Percentiles rank a stretch among this genome's conserved stretches.
These are phyloP conservation scores for Takifugu ocellatus DNA, from an alignment of 2,797 vertebrate species.

Conservation along the genomic window DNA sequence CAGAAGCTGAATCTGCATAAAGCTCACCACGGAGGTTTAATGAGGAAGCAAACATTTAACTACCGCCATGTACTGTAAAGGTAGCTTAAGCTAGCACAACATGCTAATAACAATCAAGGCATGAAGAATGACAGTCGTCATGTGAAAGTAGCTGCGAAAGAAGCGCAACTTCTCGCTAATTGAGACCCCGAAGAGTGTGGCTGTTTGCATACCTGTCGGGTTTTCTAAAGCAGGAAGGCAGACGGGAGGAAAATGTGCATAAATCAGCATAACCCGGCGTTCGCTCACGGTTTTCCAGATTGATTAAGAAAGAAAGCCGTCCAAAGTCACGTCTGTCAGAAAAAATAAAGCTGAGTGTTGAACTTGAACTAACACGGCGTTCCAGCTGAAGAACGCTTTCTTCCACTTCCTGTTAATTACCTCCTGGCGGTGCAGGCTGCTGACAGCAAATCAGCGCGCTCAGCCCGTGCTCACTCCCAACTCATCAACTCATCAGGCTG, in stretches of 20 bases:
- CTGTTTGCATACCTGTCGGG: conserved; percentile 33
- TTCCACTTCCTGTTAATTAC: conserved; percentile 20
- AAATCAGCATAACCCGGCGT: conserved; percentile 18
- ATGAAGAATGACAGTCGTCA: no score
- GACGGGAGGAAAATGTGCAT: conserved; percentile 17
- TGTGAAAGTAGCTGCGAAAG: conserved; percentile 1
- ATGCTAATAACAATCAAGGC: no score
- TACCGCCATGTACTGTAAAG: no score
- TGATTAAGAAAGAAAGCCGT: not conserved
- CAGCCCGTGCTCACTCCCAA: not conserved
- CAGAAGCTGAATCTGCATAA: no score
- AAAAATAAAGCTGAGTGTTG: not conserved
- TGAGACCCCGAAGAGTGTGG: conserved; percentile 31
- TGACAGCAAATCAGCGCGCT: not conserved
- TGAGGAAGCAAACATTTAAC: no score
- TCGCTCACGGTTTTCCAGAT: not conserved
- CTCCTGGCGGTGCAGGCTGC: conserved; percentile 9
- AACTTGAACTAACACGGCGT: not conserved
- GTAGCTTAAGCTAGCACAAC: not conserved
- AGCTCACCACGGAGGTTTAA: no score
- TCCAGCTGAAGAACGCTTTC: not conserved
- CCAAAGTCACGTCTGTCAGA: not conserved
- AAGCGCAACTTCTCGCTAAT: conserved; percentile 17
- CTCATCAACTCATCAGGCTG: no score
- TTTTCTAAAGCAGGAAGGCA: conserved; percentile 4